Base-by-base conservation (phyloP, 1,140 invertebrate genomes). In the Aphis craccivora region DNA sequence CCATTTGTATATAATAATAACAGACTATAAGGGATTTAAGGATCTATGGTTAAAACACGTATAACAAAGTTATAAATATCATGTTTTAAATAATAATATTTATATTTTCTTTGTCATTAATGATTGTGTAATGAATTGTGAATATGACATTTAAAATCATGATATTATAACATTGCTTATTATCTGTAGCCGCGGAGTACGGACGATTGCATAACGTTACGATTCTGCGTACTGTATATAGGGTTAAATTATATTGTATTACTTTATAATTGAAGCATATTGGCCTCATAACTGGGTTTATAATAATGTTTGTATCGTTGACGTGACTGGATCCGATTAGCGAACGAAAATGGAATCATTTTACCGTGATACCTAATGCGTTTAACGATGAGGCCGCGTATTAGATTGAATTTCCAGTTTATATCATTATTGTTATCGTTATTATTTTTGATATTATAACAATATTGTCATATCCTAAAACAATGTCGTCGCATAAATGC, bases 261-360 rank as follows among this genome's bases (percentile, higher is more conserved):
- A 83, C 35, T 9, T 20, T 23, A 83, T 37, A 84, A 14, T n/a
- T 87, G 25, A 45, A 87, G 14, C 30, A 7, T 76, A 76, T 87
- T 45, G 43, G 84, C 84, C 45, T 48, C 30, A 11, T n/a, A 87
- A 48, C 84, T 35, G 43, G 43, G 43, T n/a, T 45, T 25, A n/a
- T 18, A 84, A 25, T 43, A 40, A 9, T 4, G 23, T 40, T 43
- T 40, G 83, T 84, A 43, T 23, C 6, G 25, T 43, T 14, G 37
- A 84, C 43, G 30, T 87, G 11, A n/a, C 43, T 45, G 43, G 83
- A 87, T 87, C 43, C 84, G 84, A 87, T 87, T 87, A 87, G 43
- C 43, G 43, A 45, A 4, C 7, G 40, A 86, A 45, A 45, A 86
- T 18, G 23, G 84, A 43, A 23, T 45, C 84, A 25, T 25, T 30